These are phyloP conservation scores for Probaryconus sp. DNA, from an alignment of 1,140 invertebrate species.

Conservation along the genomic window DNA sequence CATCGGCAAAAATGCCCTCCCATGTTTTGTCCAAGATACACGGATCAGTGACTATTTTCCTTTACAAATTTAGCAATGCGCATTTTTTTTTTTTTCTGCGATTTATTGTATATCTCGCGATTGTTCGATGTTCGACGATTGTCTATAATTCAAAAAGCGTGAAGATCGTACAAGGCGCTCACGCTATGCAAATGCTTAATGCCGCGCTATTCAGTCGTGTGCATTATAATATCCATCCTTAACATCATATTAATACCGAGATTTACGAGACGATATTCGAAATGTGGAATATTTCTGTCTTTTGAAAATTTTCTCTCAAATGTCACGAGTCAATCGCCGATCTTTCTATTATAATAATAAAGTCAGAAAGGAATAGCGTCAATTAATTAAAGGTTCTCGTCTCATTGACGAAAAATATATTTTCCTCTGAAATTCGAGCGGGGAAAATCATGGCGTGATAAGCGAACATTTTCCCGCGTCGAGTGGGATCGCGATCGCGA, in stretches of 20 bases:
- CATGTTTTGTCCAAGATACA: no score
- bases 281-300: no score
- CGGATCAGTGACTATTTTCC: slow-evolving; percentile 22
- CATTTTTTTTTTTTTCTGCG: no score
- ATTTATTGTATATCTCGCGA: slow-evolving; percentile 22
- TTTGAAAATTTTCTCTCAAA: no score
- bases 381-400: slow-evolving; percentile 17
- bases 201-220: slow-evolving; percentile 12
- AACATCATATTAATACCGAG: no score
- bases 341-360: no score
- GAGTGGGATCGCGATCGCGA: slow-evolving; percentile 56
- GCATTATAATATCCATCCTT: slow-evolving; percentile 16
- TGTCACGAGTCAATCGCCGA: no score
- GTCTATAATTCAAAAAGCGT: slow-evolving; percentile 39
- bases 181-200: slow-evolving; percentile 27
- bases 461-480: slow-evolving; percentile 32
- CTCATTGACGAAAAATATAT: slow-evolving; percentile 40
- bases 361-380: no score
- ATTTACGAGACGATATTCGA: no score
- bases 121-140: slow-evolving; percentile 35
- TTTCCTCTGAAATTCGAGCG: no score
- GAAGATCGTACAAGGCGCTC: slow-evolving; percentile 29
- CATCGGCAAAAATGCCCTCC: no score
- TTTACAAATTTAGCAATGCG: slow-evolving; percentile 27
- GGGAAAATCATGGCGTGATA: slow-evolving; percentile 2